A percentile compares a stretch with the other conserved stretches of the same genome.
Conservation (phyloP, 2,888 invertebrate genomes). For the Hypena proboscidalis region DNA sequence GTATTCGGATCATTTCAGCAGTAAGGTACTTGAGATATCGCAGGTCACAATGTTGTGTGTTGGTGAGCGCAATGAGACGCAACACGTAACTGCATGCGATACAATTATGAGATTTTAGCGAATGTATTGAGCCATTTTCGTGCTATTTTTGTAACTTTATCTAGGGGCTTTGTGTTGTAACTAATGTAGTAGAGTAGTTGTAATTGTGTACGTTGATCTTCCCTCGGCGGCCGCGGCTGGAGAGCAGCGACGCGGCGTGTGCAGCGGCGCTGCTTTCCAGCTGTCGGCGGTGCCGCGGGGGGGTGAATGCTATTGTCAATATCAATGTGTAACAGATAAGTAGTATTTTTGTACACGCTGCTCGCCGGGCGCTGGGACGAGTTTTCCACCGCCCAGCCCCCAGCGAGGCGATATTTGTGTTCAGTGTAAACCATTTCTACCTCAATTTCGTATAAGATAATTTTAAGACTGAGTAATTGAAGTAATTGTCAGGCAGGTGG, state of each 20-base stretch:
- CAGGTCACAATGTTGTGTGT: conserved; percentile 36
- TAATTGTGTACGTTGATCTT: conserved; percentile 57
- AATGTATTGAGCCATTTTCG: conserved; percentile 77
- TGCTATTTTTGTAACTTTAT: conserved; percentile 80
- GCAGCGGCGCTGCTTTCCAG: neutral
- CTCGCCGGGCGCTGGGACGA: conserved; percentile 40
- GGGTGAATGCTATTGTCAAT: conserved; percentile 58
- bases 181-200: conserved; percentile 74
- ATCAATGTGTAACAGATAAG: conserved; percentile 64
- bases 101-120: conserved; percentile 73
- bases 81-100: conserved; percentile 69
- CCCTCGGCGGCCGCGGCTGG: conserved; percentile 49
- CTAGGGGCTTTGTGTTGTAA: conserved; percentile 82
- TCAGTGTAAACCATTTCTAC: conserved; percentile 73
- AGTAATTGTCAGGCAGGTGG: conserved; percentile 72
- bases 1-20: conserved; percentile 49
- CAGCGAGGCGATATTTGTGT: conserved; percentile 53
- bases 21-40: conserved; percentile 29
- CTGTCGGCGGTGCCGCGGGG: conserved; percentile 43
- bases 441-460: conserved; percentile 66
- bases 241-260: neutral
- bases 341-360: conserved; percentile 69
- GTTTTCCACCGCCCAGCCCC: conserved; percentile 31
- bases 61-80: conserved; percentile 56
- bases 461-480: conserved; percentile 77